Conservation (phyloP, 2,113 vertebrate genomes). For the Bufo gargarizans region DNA sequence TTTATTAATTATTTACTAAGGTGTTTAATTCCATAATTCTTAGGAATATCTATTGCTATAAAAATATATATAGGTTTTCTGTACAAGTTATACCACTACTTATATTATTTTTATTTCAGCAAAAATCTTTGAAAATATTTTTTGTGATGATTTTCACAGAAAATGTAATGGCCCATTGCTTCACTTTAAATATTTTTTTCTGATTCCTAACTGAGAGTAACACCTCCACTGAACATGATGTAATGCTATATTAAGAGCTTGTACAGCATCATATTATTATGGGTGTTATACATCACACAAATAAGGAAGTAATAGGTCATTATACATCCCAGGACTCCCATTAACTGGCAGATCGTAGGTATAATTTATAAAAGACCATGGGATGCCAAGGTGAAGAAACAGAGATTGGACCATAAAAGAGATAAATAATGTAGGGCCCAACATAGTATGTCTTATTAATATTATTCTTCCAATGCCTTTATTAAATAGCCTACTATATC, state of each 20-base stretch:
- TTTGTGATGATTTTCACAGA: neutral
- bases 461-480: neutral
- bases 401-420: neutral
- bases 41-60: no score
- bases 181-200: neutral
- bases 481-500: neutral
- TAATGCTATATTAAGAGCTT: neutral
- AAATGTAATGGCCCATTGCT: constrained; percentile 17
- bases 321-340: neutral
- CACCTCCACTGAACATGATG: neutral
- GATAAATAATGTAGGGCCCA: neutral
- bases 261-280: neutral
- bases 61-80: no score
- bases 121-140: neutral
- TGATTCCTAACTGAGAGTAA: constrained; percentile 30
- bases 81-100: no score
- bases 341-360: neutral
- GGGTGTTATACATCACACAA: constrained; percentile 1
- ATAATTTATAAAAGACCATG: neutral
- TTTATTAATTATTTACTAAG: no score
- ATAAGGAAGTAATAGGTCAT: neutral
- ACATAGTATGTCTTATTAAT: neutral
- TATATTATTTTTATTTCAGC: neutral
- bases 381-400: neutral
- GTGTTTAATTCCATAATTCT: no score